Conservation (phyloP, 2,888 invertebrate species). For the Glaucopsyche alexis region DNA sequence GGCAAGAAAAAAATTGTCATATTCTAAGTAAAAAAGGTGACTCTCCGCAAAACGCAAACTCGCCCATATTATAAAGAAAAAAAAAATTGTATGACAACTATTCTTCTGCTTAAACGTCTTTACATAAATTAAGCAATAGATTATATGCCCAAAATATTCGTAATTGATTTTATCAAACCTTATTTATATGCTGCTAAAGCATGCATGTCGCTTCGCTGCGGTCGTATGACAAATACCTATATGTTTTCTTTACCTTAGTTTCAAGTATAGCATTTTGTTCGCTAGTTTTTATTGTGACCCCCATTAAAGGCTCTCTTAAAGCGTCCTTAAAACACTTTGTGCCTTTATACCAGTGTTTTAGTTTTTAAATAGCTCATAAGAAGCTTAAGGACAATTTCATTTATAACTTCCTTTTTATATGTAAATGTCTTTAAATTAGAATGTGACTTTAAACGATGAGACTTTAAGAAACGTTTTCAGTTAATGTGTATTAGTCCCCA, state of each 20-base stretch:
- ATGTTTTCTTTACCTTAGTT: slow-evolving; percentile 23
- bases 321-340: slow-evolving; percentile 14
- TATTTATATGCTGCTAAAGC: too few relatives aligned
- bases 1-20: too few relatives aligned
- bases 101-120: too few relatives aligned
- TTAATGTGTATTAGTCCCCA: too few relatives aligned
- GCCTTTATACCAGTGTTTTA: neutral
- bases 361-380: slow-evolving; percentile 25
- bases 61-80: too few relatives aligned
- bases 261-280: slow-evolving; percentile 23
- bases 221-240: neutral
- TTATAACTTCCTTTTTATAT: neutral
- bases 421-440: neutral
- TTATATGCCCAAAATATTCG: neutral
- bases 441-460: neutral
- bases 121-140: too few relatives aligned
- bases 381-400: neutral
- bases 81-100: too few relatives aligned
- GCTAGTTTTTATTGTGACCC: slow-evolving; percentile 24
- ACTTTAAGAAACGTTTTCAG: neutral
- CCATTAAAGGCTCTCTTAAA: slow-evolving; percentile 26
- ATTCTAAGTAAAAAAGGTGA: too few relatives aligned
- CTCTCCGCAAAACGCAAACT: too few relatives aligned
- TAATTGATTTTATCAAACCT: too few relatives aligned
- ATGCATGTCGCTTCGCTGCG: neutral